Evolutionary conservation across 2,888 invertebrate genomes (phyloP), one percentile per base, ranked within the genome.

Genomic region (Protodeltote pygarga): DNA sequence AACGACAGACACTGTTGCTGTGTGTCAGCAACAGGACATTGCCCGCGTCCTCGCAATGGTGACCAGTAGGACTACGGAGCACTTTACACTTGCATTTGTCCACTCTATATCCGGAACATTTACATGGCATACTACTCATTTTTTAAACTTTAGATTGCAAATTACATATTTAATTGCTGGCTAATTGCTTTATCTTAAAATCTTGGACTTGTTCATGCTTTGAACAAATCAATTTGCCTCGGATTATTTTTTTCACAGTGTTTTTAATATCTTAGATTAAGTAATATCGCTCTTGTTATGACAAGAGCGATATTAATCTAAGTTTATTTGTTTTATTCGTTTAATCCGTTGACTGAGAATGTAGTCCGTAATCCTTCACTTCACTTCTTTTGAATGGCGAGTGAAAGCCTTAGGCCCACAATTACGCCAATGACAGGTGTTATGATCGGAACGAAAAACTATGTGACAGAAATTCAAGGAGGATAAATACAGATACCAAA

Each of bases 21-120:
- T 46, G 33, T 0, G 34, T 16, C 6, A 69, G 19, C 8, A 67
- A 17, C 11, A 67, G 39, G 8, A 70, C 3, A 14, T 49, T 19
- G 5, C 17, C 44, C 0, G 45, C 4, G 0, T 14, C 33, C 3
- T 27, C 10, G 0, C 25, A 10, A 3, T 47, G 20, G 25, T 28
- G 60, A 3, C 29, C 34, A 0, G 37, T 2, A n/a, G n/a, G n/a
- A n/a, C n/a, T n/a, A 2, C n/a, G n/a, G 9, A 34, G 29, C 3
- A 60, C 28, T 21, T 55, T 61, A 39, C 74, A 73, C 9, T 32
- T 52, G 44, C 74, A 75, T 16, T 41, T 57, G 20, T 41, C 47
- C 17, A 51, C 29, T 3, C 58, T 54, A 4, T 51, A 37, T 8
- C 68, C 68, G 9, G 51, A 16, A 50, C 62, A 67, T 11, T 45